A percentile compares a stretch with the other conserved stretches of the same genome.
These are phyloP conservation scores for Henricia sp. DNA, from an alignment of 53 echinoderm and acorn worm genomes.

Conservation along the genomic window DNA sequence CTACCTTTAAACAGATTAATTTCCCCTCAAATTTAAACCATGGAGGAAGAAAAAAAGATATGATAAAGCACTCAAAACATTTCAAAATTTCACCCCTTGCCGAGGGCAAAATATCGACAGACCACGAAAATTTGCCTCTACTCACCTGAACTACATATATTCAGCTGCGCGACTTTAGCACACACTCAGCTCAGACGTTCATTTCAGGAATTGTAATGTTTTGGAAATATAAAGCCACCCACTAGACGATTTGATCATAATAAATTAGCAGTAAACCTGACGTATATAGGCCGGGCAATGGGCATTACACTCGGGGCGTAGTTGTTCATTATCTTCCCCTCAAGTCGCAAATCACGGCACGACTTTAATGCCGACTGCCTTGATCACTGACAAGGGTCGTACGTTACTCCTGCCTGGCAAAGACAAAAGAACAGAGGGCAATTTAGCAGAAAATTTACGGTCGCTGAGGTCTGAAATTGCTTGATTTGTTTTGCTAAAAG, in stretches of 20 bases:
- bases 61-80: no score
- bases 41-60: no score
- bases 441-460: conserved; percentile 53
- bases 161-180: no score
- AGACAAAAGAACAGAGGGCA: conserved; percentile 17
- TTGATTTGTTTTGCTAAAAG: conserved; percentile 53
- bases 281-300: conserved; percentile 59
- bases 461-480: conserved; percentile 35
- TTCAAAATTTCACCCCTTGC: no score
- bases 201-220: neutral
- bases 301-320: conserved; percentile 22
- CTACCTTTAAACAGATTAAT: neutral
- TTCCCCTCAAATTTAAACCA: conserved; percentile 29
- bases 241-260: conserved; percentile 48
- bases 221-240: conserved; percentile 44
- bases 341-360: conserved; percentile 30
- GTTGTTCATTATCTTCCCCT: conserved; percentile 40
- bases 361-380: conserved; percentile 39
- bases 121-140: no score
- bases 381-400: conserved; percentile 32
- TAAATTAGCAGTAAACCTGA: conserved; percentile 46
- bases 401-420: conserved; percentile 3
- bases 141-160: no score
- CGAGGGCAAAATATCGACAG: no score
- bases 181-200: conserved; percentile 8